A percentile compares a stretch with the other conserved stretches of the same genome.
Conservation (phyloP, 2,888 invertebrate genomes). For the Ctena decussata region DNA sequence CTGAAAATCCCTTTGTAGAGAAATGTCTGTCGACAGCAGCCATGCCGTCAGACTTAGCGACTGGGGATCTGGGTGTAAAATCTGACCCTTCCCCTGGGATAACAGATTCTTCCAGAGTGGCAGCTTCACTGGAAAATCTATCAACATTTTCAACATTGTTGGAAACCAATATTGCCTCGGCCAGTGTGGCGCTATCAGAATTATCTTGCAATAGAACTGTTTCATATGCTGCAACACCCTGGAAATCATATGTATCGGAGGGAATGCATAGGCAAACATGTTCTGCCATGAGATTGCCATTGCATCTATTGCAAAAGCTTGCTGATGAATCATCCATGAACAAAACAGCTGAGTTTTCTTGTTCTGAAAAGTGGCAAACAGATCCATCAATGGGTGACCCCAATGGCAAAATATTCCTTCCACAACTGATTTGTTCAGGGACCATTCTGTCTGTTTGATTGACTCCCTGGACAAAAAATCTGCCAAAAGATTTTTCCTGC, state of each 20-base stretch:
- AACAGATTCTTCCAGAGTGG: neutral
- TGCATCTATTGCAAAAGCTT: slow-evolving; percentile 41
- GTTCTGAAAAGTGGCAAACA: too few species aligned
- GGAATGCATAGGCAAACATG: slow-evolving; percentile 40
- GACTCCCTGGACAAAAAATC: neutral
- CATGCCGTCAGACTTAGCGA: too few species aligned
- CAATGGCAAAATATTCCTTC: too few species aligned
- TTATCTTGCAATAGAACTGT: neutral
- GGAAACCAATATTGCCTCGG: neutral
- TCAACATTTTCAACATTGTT: neutral
- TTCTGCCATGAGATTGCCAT: slow-evolving; percentile 42
- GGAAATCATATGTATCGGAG: neutral
- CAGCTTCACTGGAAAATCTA: slow-evolving; percentile 3
- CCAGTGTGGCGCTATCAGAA: neutral
- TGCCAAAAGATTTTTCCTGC: neutral
- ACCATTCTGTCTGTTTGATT: slow-evolving; percentile 24
- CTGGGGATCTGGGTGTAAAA: slow-evolving; percentile 28
- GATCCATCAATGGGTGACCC: neutral
- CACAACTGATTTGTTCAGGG: slow-evolving; percentile 16
- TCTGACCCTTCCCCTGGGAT: neutral
- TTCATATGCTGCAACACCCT: neutral
- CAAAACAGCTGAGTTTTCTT: too few species aligned
- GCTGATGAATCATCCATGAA: slow-evolving; percentile 31
- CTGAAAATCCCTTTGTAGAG: slow-evolving; percentile 39
- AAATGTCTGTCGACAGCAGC: too few species aligned